Conservation (phyloP, 2,888 invertebrate species). For the Penaeus monodon region DNA sequence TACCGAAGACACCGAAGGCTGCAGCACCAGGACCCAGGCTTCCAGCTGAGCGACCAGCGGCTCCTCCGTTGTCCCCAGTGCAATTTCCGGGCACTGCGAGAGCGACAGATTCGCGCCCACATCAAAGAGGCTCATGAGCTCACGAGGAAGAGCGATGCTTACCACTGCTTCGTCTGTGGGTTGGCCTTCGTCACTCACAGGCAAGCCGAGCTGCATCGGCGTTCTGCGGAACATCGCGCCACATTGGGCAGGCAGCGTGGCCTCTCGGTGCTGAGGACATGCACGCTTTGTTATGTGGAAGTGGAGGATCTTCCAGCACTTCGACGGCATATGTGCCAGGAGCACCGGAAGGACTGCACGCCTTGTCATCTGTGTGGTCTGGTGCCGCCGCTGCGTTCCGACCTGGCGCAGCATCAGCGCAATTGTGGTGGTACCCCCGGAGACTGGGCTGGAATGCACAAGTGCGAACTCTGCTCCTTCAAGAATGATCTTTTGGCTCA, state of each 20-base stretch:
- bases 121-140: slow-evolving; percentile 42
- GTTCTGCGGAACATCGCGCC: slow-evolving; percentile 56
- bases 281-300: slow-evolving; percentile 56
- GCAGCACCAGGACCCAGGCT: slow-evolving; percentile 53
- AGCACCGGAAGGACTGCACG: slow-evolving; percentile 58
- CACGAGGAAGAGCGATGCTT: slow-evolving; percentile 11
- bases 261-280: slow-evolving; percentile 40
- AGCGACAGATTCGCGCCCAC: slow-evolving; percentile 50
- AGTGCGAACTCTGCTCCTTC: slow-evolving; percentile 62
- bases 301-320: slow-evolving; percentile 44
- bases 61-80: slow-evolving; percentile 56
- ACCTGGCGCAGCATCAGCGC: slow-evolving; percentile 53
- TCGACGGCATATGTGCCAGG: slow-evolving; percentile 47
- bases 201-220: slow-evolving; percentile 57
- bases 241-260: slow-evolving; percentile 50
- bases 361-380: slow-evolving; percentile 61
- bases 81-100: slow-evolving; percentile 39
- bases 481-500: slow-evolving; percentile 59
- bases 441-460: slow-evolving; percentile 29
- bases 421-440: slow-evolving; percentile 26
- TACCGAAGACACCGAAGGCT: slow-evolving; percentile 52
- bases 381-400: slow-evolving; percentile 51
- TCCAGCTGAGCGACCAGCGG: slow-evolving; percentile 48
- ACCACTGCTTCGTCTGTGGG: slow-evolving; percentile 63
- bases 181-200: slow-evolving; percentile 43